These are phyloP conservation scores for Caenorhabditis remanei DNA, from an alignment of 1,140 invertebrate species.

Conservation along the genomic window DNA sequence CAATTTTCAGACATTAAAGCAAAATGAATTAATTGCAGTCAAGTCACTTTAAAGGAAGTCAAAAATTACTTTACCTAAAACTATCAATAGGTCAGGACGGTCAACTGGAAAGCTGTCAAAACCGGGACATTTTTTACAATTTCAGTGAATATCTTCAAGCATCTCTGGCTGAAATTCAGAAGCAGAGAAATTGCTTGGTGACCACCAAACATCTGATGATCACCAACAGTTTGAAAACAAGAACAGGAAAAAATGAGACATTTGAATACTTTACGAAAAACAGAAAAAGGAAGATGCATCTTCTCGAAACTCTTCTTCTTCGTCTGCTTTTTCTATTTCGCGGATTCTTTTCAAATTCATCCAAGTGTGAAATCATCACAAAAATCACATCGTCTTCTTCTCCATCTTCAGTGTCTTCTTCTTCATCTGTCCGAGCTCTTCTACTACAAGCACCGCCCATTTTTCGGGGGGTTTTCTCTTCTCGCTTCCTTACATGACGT, in stretches of 20 bases:
- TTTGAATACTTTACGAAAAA: slow-evolving; percentile 15
- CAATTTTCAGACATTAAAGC: no score
- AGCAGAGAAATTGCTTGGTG: no score
- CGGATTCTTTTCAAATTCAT: slow-evolving; percentile 49
- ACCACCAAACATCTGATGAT: no score
- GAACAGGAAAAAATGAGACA: not conserved
- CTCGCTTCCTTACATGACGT: slow-evolving; percentile 12
- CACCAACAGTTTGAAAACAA: not conserved
- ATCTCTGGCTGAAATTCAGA: no score
- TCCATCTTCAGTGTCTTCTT: not conserved
- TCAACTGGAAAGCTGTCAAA: no score
- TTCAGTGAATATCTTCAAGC: no score
- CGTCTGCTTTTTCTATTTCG: slow-evolving; percentile 37
- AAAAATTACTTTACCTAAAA: no score
- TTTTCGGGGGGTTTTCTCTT: slow-evolving; percentile 1
- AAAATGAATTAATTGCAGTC: no score
- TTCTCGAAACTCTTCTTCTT: slow-evolving; percentile 20
- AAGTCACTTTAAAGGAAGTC: no score
- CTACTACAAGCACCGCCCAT: slow-evolving; percentile 24
- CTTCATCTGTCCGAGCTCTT: not conserved
- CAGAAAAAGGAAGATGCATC: not conserved
- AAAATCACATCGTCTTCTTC: not conserved
- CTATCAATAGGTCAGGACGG: no score
- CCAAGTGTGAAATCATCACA: slow-evolving; percentile 46
- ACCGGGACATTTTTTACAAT: no score